These are phyloP conservation scores for Boloria euphrosyne DNA, from an alignment of 2,888 invertebrate genomes.

Conservation along the genomic window DNA sequence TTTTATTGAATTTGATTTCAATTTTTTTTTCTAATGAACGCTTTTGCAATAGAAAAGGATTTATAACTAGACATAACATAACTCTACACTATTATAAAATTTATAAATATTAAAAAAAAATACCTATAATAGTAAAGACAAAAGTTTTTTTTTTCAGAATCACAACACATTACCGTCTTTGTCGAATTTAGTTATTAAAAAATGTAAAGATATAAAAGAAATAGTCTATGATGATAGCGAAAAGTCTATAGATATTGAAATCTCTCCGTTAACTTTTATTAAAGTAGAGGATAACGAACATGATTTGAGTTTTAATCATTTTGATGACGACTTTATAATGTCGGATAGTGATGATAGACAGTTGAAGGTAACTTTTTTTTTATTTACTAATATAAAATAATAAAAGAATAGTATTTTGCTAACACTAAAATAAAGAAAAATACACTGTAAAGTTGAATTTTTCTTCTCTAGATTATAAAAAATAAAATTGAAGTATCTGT, in stretches of 20 bases:
- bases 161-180: not conserved
- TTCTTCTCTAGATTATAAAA: too few relatives aligned
- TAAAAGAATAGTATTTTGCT: too few relatives aligned
- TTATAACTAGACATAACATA: too few relatives aligned
- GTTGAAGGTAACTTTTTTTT: not conserved
- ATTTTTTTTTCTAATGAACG: too few relatives aligned
- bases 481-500: too few relatives aligned
- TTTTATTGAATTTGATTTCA: constrained; percentile 5
- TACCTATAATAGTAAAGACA: not conserved
- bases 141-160: constrained; percentile 1
- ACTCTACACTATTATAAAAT: not conserved
- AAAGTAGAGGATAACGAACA: constrained; percentile 9
- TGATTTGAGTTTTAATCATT: not conserved
- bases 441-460: too few relatives aligned
- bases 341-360: constrained; percentile 1
- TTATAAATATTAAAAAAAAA: not conserved
- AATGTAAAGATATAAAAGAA: not conserved
- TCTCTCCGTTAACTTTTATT: constrained; percentile 4
- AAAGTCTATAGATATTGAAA: not conserved
- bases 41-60: too few relatives aligned
- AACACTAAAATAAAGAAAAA: too few relatives aligned
- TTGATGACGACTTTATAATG: constrained; percentile 2
- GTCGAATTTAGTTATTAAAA: constrained; percentile 8
- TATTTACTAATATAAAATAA: not conserved
- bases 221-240: not conserved